Evolutionary conservation across 2,113 vertebrate genomes (phyloP).

Genomic region (Takifugu bimaculatus): DNA sequence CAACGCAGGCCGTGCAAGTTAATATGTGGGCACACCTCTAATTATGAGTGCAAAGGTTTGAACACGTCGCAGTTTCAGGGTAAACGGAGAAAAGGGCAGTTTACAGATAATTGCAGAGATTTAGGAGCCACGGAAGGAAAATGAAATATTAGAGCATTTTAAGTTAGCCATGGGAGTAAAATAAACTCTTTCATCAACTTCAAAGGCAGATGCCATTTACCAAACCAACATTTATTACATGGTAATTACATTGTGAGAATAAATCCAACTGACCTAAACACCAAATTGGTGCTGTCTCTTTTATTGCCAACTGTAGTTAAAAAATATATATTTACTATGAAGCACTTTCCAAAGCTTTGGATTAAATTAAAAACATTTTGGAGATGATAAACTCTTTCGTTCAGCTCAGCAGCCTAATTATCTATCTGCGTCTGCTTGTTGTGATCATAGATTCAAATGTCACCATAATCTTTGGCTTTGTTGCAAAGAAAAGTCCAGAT

Average conservation of each 20-base stretch:
- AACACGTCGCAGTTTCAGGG: slow-evolving; percentile 50
- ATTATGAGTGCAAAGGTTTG: slow-evolving; percentile 49
- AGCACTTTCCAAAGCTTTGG: not conserved
- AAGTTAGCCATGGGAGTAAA: slow-evolving; percentile 32
- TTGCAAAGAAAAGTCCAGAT: not conserved
- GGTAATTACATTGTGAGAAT: slow-evolving; percentile 4
- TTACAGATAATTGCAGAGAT: slow-evolving; percentile 42
- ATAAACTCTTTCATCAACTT: slow-evolving; percentile 28
- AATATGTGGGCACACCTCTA: slow-evolving; percentile 53
- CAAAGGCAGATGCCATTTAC: slow-evolving; percentile 22
- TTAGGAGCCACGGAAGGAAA: slow-evolving; percentile 47
- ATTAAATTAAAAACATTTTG: no score
- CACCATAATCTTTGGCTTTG: no score
- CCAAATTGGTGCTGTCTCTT: not conserved
- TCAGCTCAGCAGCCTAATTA: no score
- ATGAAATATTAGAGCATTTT: slow-evolving; percentile 45
- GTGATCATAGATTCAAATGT: no score
- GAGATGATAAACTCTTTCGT: no score
- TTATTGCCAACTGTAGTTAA: not conserved
- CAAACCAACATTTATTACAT: slow-evolving; percentile 9
- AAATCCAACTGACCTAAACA: slow-evolving; percentile 2
- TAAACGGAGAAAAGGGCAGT: slow-evolving; percentile 44
- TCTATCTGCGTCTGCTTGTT: no score
- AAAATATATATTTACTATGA: not conserved
- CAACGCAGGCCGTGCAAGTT: slow-evolving; percentile 54